Percentiles rank a stretch among this genome's conserved stretches.
Conservation (phyloP, 1,140 invertebrate species). For the Penaeus japonicus region DNA sequence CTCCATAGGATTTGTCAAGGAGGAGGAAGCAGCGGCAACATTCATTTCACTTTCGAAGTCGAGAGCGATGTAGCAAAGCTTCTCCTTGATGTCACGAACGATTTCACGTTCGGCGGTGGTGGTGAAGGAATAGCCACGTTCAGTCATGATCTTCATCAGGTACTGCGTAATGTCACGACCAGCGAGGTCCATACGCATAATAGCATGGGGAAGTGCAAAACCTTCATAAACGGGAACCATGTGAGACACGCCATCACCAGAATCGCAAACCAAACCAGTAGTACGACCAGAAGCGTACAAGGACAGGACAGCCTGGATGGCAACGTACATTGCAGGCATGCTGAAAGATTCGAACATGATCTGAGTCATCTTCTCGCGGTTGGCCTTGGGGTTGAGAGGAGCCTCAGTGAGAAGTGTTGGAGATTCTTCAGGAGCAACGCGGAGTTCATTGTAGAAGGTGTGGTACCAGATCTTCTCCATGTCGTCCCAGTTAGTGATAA, state of each 20-base stretch:
- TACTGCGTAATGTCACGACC: constrained; percentile 89
- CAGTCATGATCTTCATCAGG: constrained; percentile 65
- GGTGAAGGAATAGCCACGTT: constrained; percentile 6
- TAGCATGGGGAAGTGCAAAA: constrained; percentile 79
- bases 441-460: too few species aligned
- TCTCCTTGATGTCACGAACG: constrained; percentile 12
- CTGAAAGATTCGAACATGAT: too few species aligned
- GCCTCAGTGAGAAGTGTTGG: too few species aligned
- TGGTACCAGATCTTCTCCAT: too few species aligned
- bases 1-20: constrained; percentile 86
- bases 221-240: neutral
- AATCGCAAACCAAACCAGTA: neutral
- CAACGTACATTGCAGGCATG: neutral
- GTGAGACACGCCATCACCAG: neutral
- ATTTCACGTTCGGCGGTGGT: neutral
- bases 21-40: constrained; percentile 83
- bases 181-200: constrained; percentile 85
- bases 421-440: too few species aligned
- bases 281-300: neutral
- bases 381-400: too few species aligned
- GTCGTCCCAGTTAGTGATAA: too few species aligned
- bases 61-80: too few species aligned
- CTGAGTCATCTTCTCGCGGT: too few species aligned
- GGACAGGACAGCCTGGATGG: constrained; percentile 10
- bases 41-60: too few species aligned